Evolutionary conservation across 2,113 vertebrate species (phyloP), one percentile per base, ranked within the genome.

Genomic region (Daboia siamensis): DNA sequence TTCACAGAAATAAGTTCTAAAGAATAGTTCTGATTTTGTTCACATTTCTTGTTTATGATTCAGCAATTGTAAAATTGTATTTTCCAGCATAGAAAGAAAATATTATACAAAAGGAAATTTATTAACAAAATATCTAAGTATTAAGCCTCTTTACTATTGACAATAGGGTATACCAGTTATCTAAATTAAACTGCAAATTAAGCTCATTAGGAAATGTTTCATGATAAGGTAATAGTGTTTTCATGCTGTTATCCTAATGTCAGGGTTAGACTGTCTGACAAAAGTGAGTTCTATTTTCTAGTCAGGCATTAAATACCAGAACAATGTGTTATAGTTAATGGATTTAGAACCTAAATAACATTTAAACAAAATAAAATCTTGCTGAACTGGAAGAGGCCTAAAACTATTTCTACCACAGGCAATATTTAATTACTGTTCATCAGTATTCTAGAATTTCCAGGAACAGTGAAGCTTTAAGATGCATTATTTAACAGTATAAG

Each of bases 371-470:
- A 95, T 91, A 93, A 95, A 95, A 96, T 86, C 91, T 93, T 86
- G 56, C 90, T 95, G 87, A 96, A 89, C 59, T 95, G 86, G 74
- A 92, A 33, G 55, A 94, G 90, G 84, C 80, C 4, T 95, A 52
- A 80, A 93, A 95, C 95, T 88, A n/a, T 95, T 94, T 88, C 21
- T 46, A 94, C 89, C 33, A 56, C 54, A 91, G 90, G 89, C 87
- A 95, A 95, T 95, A 94, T 96, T 96, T 94, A 97, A 93, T 95
- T 95, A 95, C 92, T 93, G 91, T 90, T 97, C 97, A 95, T 96
- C 94, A 95, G 64, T 91, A 54, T 94, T 97, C 96, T 93, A 90
- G 46, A 91, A 57, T 57, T 92, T 61, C 80, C 93, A 94, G 20
- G 0, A 94, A 97, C 23, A 93, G 51, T 95, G 88, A 94, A 95